A percentile compares a stretch with the other conserved stretches of the same genome.
phyloP scores from a whole-genome alignment of 2,888 invertebrate genomes.

The Piscicola geometra region DNA sequence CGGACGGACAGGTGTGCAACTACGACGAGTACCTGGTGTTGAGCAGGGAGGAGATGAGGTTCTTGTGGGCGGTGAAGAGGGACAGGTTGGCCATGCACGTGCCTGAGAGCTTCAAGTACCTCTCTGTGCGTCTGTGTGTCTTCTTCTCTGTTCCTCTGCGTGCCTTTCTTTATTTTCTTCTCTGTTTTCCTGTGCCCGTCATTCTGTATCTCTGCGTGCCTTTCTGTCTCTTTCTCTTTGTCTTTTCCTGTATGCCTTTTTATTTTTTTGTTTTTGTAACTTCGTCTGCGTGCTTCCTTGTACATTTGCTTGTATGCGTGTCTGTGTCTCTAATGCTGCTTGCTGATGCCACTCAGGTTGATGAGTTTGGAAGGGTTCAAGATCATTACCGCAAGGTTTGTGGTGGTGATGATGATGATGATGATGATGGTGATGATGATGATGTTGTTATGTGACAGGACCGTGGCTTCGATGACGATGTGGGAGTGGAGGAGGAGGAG shows the following conservation, averaged over 20 bases:
- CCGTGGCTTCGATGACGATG: neutral
- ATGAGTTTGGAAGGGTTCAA: neutral
- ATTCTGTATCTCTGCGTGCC: neutral
- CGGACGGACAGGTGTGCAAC: slow-evolving; percentile 29
- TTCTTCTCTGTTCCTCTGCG: neutral
- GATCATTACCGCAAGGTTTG: slow-evolving; percentile 8
- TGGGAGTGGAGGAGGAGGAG: neutral
- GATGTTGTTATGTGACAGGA: neutral
- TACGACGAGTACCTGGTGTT: slow-evolving; percentile 20
- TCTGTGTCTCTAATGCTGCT: too few species aligned
- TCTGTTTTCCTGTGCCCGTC: neutral
- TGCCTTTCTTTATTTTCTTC: neutral
- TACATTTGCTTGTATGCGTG: too few species aligned
- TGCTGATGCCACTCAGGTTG: too few species aligned
- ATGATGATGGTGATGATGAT: slow-evolving; percentile 18
- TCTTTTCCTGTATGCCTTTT: too few species aligned
- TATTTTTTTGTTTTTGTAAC: too few species aligned
- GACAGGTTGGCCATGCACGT: neutral
- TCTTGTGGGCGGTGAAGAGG: slow-evolving; percentile 22
- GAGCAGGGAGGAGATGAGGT: slow-evolving; percentile 29
- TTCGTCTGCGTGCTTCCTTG: too few species aligned
- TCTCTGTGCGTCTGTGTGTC: neutral
- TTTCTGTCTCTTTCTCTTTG: too few species aligned
- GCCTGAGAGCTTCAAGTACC: slow-evolving; percentile 28
- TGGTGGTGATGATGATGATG: slow-evolving; percentile 18